phyloP scores from a whole-genome alignment of 2,888 invertebrate species.

The Limulus polyphemus region DNA sequence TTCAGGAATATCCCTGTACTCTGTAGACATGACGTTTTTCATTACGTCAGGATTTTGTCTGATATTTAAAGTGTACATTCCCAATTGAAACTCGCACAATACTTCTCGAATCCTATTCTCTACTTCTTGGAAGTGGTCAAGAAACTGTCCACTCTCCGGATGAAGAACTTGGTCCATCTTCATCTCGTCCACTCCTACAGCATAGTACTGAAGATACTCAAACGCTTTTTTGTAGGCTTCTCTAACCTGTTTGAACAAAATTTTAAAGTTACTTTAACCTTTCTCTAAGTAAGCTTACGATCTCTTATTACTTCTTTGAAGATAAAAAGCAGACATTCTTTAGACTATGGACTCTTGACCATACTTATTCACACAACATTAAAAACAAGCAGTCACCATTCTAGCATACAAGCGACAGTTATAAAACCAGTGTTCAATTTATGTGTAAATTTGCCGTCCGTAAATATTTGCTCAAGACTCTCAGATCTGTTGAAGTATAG shows the following conservation, averaged over 20 bases:
- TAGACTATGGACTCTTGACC: no score
- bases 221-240: conserved; percentile 46
- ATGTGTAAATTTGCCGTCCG: no score
- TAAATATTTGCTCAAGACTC: no score
- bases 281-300: neutral
- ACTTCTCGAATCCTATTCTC: conserved; percentile 49
- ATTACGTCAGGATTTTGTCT: conserved; percentile 38
- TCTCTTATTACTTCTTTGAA: neutral
- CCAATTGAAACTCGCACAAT: conserved; percentile 55
- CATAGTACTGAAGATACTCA: conserved; percentile 54
- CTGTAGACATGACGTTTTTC: conserved; percentile 34
- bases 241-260: conserved; percentile 11
- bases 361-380: no score
- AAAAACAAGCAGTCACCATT: no score
- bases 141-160: conserved; percentile 35
- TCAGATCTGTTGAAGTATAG: no score
- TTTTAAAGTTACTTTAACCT: neutral
- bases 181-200: conserved; percentile 55
- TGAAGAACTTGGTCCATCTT: conserved; percentile 47
- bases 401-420: no score
- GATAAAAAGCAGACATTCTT: neutral
- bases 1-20: conserved; percentile 33
- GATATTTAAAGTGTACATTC: conserved; percentile 43
- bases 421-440: no score
- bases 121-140: conserved; percentile 45